Base-by-base conservation (phyloP, 2,113 vertebrate genomes). In the Dendrocopos noguchii region DNA sequence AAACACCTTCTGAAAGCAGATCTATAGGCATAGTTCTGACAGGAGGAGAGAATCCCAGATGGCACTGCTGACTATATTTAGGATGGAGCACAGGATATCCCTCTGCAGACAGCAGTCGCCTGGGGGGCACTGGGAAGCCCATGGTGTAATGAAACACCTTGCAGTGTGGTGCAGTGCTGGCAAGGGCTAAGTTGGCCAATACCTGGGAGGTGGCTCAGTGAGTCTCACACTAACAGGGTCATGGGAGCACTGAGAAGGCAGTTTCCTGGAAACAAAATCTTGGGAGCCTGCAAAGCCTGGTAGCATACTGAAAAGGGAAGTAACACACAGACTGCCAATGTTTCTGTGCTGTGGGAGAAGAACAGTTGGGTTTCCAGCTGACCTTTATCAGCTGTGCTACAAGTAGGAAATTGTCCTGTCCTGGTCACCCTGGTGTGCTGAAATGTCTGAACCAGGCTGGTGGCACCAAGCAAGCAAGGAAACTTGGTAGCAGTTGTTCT, bases 201-300 rank as follows among this genome's bases (percentile, higher is more conserved):
- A 2, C 7, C 14, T 1, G 2, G 15, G n/a, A 15, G 31, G 4
- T 7, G 20, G 7, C 55, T 39, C 0, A 0, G 55, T 0, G 9
- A 28, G 20, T 24, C 29, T 60, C 52, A 4, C n/a, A 2, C 0
- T 29, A 34, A 28, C 12, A 2, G 34, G 74, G 50, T 52, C 31
- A 4, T 12, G 6, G 57, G 12, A 21, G 68, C 29, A n/a, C 36
- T 6, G 18, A 64, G 56, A 31, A 47, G 39, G 1, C 12, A 2
- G 19, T n/a, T 56, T 29, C 13, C 15, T 1, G 8, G 55, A 29
- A 64, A 20, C 10, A 17, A 47, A 47, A 24, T 20, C 17, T 20
- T 28, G 15, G 15, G 60, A 47, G 19, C 24, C 16, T 7, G 1
- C 36, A 11, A 29, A 36, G 63, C 0, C 10, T 60, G 70, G 34